Conservation (phyloP, 2,113 vertebrate genomes). For the Sapayoa aenigma region DNA sequence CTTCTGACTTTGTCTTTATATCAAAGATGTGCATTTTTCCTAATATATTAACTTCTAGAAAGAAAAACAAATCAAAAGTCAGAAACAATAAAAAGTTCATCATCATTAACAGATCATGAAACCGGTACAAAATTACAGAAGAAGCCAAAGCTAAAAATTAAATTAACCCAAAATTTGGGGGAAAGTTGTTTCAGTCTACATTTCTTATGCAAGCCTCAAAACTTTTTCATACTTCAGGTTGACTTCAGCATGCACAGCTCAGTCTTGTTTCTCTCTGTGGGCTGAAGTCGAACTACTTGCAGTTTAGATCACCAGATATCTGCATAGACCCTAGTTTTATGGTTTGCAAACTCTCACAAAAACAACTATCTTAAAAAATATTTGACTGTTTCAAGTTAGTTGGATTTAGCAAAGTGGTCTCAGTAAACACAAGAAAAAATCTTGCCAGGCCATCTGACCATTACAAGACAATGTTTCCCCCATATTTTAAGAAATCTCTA, state of each 20-base stretch:
- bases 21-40: background rate
- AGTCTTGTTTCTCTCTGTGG: background rate
- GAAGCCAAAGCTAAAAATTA: background rate
- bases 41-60: background rate
- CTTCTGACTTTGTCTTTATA: background rate
- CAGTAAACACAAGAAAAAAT: background rate
- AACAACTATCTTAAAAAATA: background rate
- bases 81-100: background rate
- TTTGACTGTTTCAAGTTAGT: background rate
- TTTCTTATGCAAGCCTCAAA: background rate
- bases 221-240: background rate
- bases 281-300: background rate
- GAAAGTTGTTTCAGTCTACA: background rate
- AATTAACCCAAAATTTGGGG: background rate
- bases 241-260: background rate
- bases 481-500: background rate
- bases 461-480: background rate
- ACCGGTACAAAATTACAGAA: background rate
- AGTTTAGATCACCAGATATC: background rate
- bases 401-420: background rate
- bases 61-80: background rate
- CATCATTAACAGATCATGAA: background rate
- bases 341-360: background rate
- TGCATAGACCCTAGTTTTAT: background rate
- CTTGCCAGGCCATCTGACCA: background rate